These are phyloP conservation scores for Drosophila hydei DNA, from an alignment of 1,140 invertebrate genomes.

Conservation along the genomic window DNA sequence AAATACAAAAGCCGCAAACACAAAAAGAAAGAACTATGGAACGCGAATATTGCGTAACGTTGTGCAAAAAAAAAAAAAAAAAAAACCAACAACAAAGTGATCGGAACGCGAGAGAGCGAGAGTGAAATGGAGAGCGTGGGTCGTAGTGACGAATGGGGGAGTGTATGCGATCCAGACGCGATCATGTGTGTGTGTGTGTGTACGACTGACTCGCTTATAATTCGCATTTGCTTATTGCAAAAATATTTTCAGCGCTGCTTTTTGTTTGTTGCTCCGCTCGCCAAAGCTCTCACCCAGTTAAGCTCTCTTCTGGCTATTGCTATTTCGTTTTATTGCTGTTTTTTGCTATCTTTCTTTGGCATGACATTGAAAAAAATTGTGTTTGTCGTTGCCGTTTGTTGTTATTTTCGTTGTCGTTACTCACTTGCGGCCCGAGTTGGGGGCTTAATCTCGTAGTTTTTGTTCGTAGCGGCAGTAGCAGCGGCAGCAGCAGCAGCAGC, in stretches of 20 bases:
- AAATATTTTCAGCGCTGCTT: slow-evolving; percentile 44
- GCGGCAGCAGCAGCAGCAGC: background rate
- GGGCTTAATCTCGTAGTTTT: slow-evolving; percentile 36
- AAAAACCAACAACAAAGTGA: slow-evolving; percentile 12
- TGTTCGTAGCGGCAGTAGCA: background rate
- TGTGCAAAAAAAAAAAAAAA: slow-evolving; percentile 49
- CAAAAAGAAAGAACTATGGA: slow-evolving; percentile 38
- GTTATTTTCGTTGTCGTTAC: slow-evolving; percentile 17
- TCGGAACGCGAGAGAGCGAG: slow-evolving; percentile 22
- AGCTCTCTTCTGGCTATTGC: slow-evolving; percentile 27
- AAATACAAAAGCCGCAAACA: slow-evolving; percentile 35
- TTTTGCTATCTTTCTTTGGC: slow-evolving; percentile 43
- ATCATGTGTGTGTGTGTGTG: background rate
- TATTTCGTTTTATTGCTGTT: slow-evolving; percentile 34
- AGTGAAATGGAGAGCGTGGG: slow-evolving; percentile 22
- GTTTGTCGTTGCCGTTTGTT: background rate
- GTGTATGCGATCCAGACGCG: slow-evolving; percentile 1
- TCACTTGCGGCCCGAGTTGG: slow-evolving; percentile 40
- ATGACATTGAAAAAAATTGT: slow-evolving; percentile 74
- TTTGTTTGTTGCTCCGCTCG: slow-evolving; percentile 63
- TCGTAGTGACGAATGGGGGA: slow-evolving; percentile 9
- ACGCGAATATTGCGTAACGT: slow-evolving; percentile 72
- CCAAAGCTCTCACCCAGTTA: slow-evolving; percentile 26
- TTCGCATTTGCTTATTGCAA: slow-evolving; percentile 47
- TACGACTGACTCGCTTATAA: slow-evolving; percentile 19